Percentiles rank a stretch among this genome's conserved stretches.
Conservation (phyloP, 2,888 invertebrate genomes). For the Sinodicranocentrus sp. region DNA sequence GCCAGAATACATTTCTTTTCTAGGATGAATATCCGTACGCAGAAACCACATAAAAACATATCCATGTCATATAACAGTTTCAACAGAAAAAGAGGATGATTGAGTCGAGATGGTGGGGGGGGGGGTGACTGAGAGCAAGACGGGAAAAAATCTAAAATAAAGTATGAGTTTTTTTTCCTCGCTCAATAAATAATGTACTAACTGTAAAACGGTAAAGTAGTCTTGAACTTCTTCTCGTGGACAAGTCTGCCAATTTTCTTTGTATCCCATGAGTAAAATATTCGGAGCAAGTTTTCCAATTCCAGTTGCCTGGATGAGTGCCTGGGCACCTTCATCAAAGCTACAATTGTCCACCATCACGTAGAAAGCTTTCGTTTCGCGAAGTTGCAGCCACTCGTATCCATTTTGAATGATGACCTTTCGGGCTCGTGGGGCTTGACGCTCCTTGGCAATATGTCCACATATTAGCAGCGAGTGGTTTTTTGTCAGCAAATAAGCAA, state of each 20-base stretch:
- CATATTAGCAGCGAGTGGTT: slow-evolving; percentile 81
- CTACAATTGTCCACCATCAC: slow-evolving; percentile 83
- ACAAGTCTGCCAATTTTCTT: slow-evolving; percentile 91
- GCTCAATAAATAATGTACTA: slow-evolving; percentile 63
- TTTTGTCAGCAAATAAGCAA: slow-evolving; percentile 81
- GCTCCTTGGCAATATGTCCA: slow-evolving; percentile 80
- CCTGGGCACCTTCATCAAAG: slow-evolving; percentile 90
- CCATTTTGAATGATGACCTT: slow-evolving; percentile 83
- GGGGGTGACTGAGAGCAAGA: too few species aligned
- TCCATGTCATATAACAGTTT: too few species aligned
- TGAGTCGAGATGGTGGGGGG: too few species aligned
- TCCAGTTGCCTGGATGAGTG: slow-evolving; percentile 91
- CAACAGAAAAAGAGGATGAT: too few species aligned
- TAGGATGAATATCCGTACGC: too few species aligned
- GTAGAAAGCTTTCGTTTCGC: slow-evolving; percentile 94
- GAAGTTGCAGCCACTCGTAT: slow-evolving; percentile 88
- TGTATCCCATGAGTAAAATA: slow-evolving; percentile 96
- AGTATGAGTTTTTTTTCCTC: slow-evolving; percentile 6
- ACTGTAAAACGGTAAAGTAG: slow-evolving; percentile 97
- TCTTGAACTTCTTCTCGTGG: slow-evolving; percentile 87
- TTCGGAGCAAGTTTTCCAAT: slow-evolving; percentile 96
- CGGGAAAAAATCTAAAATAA: slow-evolving; percentile 12
- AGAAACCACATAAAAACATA: too few species aligned
- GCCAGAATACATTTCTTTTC: too few species aligned
- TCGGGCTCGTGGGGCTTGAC: slow-evolving; percentile 84